Conservation (phyloP, 1,140 invertebrate species). For the Odontomachus brunneus region DNA sequence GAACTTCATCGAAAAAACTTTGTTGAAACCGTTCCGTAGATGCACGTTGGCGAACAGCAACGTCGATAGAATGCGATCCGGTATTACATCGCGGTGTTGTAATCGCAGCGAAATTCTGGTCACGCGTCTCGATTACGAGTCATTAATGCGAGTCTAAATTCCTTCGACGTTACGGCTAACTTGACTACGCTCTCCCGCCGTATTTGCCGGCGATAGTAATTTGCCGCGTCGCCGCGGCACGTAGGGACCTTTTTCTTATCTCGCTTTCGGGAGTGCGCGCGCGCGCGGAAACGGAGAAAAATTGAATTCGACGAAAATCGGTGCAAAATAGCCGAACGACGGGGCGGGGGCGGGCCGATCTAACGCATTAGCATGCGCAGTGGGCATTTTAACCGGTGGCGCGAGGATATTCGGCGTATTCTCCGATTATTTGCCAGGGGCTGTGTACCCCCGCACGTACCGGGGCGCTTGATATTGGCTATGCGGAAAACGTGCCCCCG, state of each 20-base stretch:
- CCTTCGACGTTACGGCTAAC: slow-evolving; percentile 11
- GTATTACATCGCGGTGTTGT: not conserved
- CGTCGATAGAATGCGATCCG: too few relatives aligned
- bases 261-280: not conserved
- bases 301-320: slow-evolving; percentile 40
- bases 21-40: too few relatives aligned
- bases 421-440: slow-evolving; percentile 75
- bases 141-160: slow-evolving; percentile 33
- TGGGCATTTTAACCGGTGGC: slow-evolving; percentile 70
- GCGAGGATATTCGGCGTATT: slow-evolving; percentile 61
- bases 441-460: slow-evolving; percentile 53
- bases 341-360: slow-evolving; percentile 25
- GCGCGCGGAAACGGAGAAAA: slow-evolving; percentile 25
- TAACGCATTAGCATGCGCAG: slow-evolving; percentile 71
- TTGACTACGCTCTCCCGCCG: not conserved
- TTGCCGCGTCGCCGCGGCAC: slow-evolving; percentile 48
- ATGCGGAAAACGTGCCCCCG: slow-evolving; percentile 74
- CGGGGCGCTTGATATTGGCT: slow-evolving; percentile 75
- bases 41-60: too few relatives aligned
- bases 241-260: slow-evolving; percentile 43
- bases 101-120: slow-evolving; percentile 16
- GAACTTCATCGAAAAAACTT: too few relatives aligned
- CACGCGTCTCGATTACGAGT: slow-evolving; percentile 16
- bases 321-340: slow-evolving; percentile 31
- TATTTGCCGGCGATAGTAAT: slow-evolving; percentile 34